A percentile compares a stretch with the other conserved stretches of the same genome.
Conservation (phyloP, 2,113 vertebrate species). For the Hydrolagus affinis region DNA sequence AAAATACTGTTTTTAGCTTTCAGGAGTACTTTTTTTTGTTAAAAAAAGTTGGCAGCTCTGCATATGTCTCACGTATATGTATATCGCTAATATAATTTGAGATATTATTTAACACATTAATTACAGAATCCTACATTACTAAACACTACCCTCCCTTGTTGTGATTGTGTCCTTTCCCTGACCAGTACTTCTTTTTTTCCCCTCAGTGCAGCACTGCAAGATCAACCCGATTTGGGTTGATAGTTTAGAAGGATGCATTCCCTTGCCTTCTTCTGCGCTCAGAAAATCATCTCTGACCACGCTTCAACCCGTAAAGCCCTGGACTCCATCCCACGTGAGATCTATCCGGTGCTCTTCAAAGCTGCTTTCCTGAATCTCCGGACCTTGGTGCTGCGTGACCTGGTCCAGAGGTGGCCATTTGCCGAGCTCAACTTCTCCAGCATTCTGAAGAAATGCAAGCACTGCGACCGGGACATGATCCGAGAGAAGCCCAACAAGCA, state of each 20-base stretch:
- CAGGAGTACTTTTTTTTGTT: too few species aligned
- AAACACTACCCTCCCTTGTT: too few species aligned
- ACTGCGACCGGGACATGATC: conserved; percentile 40
- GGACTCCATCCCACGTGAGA: conserved; percentile 56
- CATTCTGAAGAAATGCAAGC: conserved; percentile 46
- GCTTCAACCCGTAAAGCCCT: conserved; percentile 53
- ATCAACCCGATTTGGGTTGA: neutral
- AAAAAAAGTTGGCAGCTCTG: too few species aligned
- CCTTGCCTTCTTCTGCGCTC: conserved; percentile 65
- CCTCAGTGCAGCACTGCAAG: neutral
- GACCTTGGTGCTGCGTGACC: conserved; percentile 59
- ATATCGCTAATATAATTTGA: too few species aligned
- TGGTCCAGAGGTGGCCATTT: conserved; percentile 74
- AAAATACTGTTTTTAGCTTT: too few species aligned
- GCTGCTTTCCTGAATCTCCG: conserved; percentile 65
- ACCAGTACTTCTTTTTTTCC: neutral
- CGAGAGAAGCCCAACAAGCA: conserved; percentile 54
- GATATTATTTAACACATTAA: too few species aligned
- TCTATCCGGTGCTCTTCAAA: conserved; percentile 67
- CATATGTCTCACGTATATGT: too few species aligned
- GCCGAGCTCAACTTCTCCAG: conserved; percentile 60
- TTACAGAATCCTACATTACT: too few species aligned
- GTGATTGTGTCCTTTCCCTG: neutral
- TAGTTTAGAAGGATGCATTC: conserved; percentile 46
- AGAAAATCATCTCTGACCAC: conserved; percentile 68